phyloP scores from a whole-genome alignment of 2,888 invertebrate species.

The Cataglyphis cursor region DNA sequence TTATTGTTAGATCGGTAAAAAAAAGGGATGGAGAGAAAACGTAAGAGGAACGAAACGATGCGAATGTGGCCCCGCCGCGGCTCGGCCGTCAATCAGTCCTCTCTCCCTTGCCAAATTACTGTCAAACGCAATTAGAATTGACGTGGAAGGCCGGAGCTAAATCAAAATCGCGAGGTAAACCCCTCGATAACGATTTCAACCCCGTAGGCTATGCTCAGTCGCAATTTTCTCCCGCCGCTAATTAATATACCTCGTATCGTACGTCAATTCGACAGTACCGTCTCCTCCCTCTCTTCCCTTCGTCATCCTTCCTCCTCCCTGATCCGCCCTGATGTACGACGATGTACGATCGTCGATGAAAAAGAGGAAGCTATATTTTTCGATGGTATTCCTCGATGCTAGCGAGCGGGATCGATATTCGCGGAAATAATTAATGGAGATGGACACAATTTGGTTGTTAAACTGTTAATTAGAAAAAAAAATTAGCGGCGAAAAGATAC shows the following conservation, averaged over 20 bases:
- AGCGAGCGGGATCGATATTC: slow-evolving; percentile 35
- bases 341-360: slow-evolving; percentile 20
- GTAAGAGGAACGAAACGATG: slow-evolving; percentile 53
- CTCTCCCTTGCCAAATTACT: slow-evolving; percentile 78
- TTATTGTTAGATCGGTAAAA: slow-evolving; percentile 52
- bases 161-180: slow-evolving; percentile 74
- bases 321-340: slow-evolving; percentile 37
- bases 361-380: slow-evolving; percentile 55
- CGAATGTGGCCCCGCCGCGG: slow-evolving; percentile 50
- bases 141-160: slow-evolving; percentile 73
- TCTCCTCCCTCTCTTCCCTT: not conserved
- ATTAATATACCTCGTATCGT: slow-evolving; percentile 74
- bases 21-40: slow-evolving; percentile 41
- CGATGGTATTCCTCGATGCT: slow-evolving; percentile 23
- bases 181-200: slow-evolving; percentile 80
- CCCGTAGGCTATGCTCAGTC: slow-evolving; percentile 69
- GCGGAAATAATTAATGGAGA: slow-evolving; percentile 40
- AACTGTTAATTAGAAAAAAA: slow-evolving; percentile 33
- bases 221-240: slow-evolving; percentile 75
- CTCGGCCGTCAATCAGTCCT: slow-evolving; percentile 72
- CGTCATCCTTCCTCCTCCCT: not conserved
- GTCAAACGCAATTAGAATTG: slow-evolving; percentile 82
- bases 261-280: slow-evolving; percentile 67
- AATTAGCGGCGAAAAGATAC: slow-evolving; percentile 18
- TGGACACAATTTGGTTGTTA: slow-evolving; percentile 23